Evolutionary conservation across 1,140 invertebrate species (phyloP), one percentile per base, ranked within the genome.

Genomic region (Eupeodes corollae): DNA sequence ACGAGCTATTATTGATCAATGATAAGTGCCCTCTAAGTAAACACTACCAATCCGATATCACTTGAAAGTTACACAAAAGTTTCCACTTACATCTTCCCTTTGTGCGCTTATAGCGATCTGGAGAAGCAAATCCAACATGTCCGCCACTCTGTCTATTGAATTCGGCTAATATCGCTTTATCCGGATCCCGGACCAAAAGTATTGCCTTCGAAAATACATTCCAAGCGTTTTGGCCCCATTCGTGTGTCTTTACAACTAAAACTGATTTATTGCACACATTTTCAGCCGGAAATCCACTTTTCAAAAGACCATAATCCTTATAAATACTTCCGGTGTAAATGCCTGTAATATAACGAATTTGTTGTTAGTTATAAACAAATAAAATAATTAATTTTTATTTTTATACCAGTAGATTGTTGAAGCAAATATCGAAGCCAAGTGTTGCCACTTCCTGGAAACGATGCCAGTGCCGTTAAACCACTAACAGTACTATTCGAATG

Each of bases 171-270:
- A 88, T 84, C 3, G 83, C 79, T 56, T 80, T 73, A 48, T 76
- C 77, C 14, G 85, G 84, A 49, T 83, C 77, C 31, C 85, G 69
- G 12, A 87, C 76, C 30, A 88, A 61, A 14, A 88, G 63, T 37
- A 88, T 73, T 3, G 82, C 83, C 49, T 77, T 77, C 33, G 73
- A 67, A 61, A 83, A 87, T 14, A 72, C 73, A 16, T 68, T 60
- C 44, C 76, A 64, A 1, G 80, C 77, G 18, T 66, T 56, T 11
- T 72, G 62, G 13, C 83, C 83, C 65, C 75, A 81, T 59, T 85
- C 82, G 67, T 89, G 86, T 2, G 86, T 88, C 69, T 89, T 89
- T 12, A 88, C 82, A 19, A 86, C 75, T 26, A 87, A 64, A 12
- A 80, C 85, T n/a, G 83, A 82, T 14, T 78, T 78, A 68, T 86